A percentile compares a stretch with the other conserved stretches of the same genome.
Conservation (phyloP, 2,113 vertebrate species). For the Festucalex cinctus region DNA sequence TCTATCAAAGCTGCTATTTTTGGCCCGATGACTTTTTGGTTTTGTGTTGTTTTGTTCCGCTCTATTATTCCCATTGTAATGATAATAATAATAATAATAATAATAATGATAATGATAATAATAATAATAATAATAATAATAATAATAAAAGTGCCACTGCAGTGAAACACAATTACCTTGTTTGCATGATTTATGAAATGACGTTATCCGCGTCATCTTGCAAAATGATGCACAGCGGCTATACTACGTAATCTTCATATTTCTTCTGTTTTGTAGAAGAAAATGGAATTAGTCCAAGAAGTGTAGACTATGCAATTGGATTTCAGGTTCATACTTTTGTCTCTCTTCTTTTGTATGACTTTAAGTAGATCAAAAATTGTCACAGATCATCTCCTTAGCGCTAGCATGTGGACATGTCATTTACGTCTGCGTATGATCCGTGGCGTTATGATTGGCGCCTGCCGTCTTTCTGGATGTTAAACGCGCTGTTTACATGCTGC, state of each 20-base stretch:
- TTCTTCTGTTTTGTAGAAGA: background rate
- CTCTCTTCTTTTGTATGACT: background rate
- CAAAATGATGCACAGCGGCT: background rate
- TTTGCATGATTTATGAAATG: background rate
- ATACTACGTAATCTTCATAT: background rate
- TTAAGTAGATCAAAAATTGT: background rate
- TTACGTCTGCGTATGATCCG: conserved; percentile 45
- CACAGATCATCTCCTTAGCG: background rate
- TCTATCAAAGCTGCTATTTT: conserved; percentile 70
- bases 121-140: conserved; percentile 28
- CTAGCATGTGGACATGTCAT: conserved; percentile 14
- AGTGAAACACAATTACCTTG: background rate
- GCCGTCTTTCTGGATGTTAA: background rate
- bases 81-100: conserved; percentile 31
- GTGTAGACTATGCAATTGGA: background rate
- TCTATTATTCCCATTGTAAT: conserved; percentile 62
- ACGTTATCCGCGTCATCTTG: background rate
- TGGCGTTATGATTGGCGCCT: conserved; percentile 33
- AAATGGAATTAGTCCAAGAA: background rate
- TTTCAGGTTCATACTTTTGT: background rate
- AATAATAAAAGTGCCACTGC: background rate
- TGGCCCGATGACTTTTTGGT: conserved; percentile 39
- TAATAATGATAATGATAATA: conserved; percentile 61
- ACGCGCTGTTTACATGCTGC: background rate
- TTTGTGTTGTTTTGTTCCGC: conserved; percentile 29